Base-by-base conservation (phyloP, 2,113 vertebrate genomes). In the Panthera uncia region DNA sequence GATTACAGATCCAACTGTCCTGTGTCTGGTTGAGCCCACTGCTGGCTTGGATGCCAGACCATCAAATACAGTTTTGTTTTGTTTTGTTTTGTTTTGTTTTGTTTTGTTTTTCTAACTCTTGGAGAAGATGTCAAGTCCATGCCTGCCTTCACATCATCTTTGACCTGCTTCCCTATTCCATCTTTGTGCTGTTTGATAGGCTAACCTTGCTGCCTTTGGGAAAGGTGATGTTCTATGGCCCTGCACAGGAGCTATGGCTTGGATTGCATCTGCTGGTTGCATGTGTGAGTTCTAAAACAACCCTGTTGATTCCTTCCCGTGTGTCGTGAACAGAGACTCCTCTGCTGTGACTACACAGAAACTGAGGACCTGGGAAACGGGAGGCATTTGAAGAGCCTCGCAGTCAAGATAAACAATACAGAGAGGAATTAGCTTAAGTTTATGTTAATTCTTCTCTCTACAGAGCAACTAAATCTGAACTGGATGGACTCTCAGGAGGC, bases 251-350 rank as follows among this genome's bases (percentile, higher is more conserved):
- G 97, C 99, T 0, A 97, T 99, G 79, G 80, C 98, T 0, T 99
- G 99, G 61, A 99, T 99, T 96, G 97, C 95, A 8, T 91, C 98
- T 29, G 98, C 99, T 1, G 99, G 99, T 99, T 99, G 98, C 98
- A 98, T 63, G 71, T 99, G 98, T 91, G 99, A 99, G 91, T 91
- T 99, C 6, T 99, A 98, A 95, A 99, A 99, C 96, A 99, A 99
- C 94, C 99, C 99, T 7, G 99, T 99, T 23, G 99, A 99, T 97
- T 99, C 99, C 97, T 99, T 99, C 93, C 98, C 99, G 66, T 99
- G 99, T 41, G 92, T 99, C 36, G 98, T 99, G 76, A 99, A 99
- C 38, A 99, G 99, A 94, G 99, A 99, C 94, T 99, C 98, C 0
- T 98, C 98, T 2, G 98, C 98, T 0, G 92, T 98, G 7, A 13